Conservation (phyloP, 1,140 invertebrate species). For the Kradibia gibbosae region DNA sequence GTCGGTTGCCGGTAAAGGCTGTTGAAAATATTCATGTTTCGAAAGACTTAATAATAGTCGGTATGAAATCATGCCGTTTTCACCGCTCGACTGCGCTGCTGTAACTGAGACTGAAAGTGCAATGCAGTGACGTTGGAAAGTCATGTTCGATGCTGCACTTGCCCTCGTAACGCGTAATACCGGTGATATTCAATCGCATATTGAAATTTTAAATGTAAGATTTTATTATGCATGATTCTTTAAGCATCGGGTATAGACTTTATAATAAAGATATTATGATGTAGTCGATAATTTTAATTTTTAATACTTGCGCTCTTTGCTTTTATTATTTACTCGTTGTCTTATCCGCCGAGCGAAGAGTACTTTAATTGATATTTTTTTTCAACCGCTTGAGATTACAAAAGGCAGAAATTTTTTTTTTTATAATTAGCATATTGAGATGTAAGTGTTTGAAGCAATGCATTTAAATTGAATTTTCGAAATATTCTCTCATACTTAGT, state of each 20-base stretch:
- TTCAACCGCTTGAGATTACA: too few species aligned
- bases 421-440: too few species aligned
- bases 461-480: too few species aligned
- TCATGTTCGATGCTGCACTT: background rate
- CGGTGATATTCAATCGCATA: background rate
- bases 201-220: background rate
- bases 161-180: background rate
- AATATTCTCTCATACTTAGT: too few species aligned
- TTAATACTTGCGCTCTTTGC: background rate
- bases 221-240: background rate
- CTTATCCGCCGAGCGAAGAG: background rate
- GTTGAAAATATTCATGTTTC: background rate
- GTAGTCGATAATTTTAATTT: background rate
- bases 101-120: background rate
- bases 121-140: background rate
- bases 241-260: background rate
- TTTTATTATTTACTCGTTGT: background rate
- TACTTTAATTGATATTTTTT: too few species aligned
- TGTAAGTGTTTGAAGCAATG: too few species aligned
- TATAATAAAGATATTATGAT: background rate
- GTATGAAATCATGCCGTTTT: background rate
- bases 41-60: background rate
- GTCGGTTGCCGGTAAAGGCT: conserved; percentile 2
- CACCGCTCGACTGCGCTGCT: background rate
- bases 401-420: too few species aligned